Base-by-base conservation (phyloP, 2,888 invertebrate genomes). In the Opisthograptis luteolata region DNA sequence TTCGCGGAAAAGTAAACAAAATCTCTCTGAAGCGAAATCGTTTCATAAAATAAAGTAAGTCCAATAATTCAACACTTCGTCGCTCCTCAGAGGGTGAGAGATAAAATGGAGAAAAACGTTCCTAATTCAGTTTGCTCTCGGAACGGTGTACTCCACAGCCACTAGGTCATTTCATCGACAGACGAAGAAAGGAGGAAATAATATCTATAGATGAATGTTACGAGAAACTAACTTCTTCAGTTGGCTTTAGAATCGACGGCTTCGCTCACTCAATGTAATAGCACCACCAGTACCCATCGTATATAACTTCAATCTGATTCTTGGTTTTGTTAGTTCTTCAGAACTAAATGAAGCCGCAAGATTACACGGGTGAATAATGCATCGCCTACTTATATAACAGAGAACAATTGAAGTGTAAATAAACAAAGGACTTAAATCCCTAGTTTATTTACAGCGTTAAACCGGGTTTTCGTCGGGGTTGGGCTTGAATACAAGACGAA, bases 11-110 rank as follows among this genome's bases (percentile, higher is more conserved):
- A 79, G 81, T 81, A 85, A 85, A 87, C 81, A 81, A 75, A 85
- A 81, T 78, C 73, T 77, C 72, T 69, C 66, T 61, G 71, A 68
- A 72, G 73, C 73, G 70, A 79, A 81, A 81, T 83, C 81, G 79
- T 79, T 85, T 85, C 81, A 82, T 84, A 85, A 84, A 87, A 86
- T 85, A 86, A 87, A 89, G 83, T 82, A 81, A 84, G 74, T 82
- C 81, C 79, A 81, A 87, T 87, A 88, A 86, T 85, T 88, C 87
- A 84, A 79, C 85, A 84, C 83, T 84, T 83, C 82, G 79, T 62
- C 76, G 78, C 76, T 82, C 76, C 79, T 82, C 73, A 79, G 77
- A 77, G 81, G 76, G 79, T 62, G 79, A 76, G 73, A 81, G 76
- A 79, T 82, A 84, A 85, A 87, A 85, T 79, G 82, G 78, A 81